phyloP scores from a whole-genome alignment of 2,888 invertebrate genomes.

The Plemyria rubiginata region DNA sequence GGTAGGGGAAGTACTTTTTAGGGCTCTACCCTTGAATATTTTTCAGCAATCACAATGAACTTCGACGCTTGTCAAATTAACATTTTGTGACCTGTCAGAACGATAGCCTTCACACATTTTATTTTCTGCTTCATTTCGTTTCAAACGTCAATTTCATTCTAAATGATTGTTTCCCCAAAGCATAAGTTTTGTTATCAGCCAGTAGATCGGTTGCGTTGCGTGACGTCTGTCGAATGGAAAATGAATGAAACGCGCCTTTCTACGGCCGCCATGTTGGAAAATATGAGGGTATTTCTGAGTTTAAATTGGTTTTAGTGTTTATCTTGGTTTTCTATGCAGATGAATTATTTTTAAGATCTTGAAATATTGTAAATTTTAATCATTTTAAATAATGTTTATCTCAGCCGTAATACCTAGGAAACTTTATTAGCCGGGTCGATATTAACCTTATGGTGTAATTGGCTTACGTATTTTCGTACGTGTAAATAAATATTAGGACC shows the following conservation, averaged over 20 bases:
- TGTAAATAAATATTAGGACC: too few relatives aligned
- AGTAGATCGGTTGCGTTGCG: slow-evolving; percentile 41
- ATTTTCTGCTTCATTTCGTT: slow-evolving; percentile 33
- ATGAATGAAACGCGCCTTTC: slow-evolving; percentile 59
- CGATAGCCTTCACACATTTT: slow-evolving; percentile 34
- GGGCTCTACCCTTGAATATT: not conserved
- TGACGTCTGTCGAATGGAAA: slow-evolving; percentile 59
- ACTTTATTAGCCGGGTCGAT: too few relatives aligned
- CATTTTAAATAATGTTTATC: not conserved
- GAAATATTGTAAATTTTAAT: not conserved
- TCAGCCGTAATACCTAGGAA: too few relatives aligned
- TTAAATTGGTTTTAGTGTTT: slow-evolving; percentile 39
- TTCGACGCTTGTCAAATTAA: slow-evolving; percentile 2
- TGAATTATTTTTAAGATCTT: not conserved
- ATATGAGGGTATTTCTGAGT: slow-evolving; percentile 48
- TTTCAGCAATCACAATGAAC: not conserved
- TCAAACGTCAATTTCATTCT: slow-evolving; percentile 36
- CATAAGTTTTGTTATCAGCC: slow-evolving; percentile 43
- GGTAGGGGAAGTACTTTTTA: not conserved
- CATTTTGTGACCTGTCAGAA: slow-evolving; percentile 29
- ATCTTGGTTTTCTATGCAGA: slow-evolving; percentile 25
- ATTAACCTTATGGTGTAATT: too few relatives aligned
- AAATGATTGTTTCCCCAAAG: slow-evolving; percentile 38
- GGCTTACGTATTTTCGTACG: too few relatives aligned
- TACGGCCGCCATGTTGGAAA: slow-evolving; percentile 64